Evolutionary conservation across 1,140 invertebrate genomes (phyloP), one percentile per base, ranked within the genome.

Genomic region (Drosophila tsacasi): DNA sequence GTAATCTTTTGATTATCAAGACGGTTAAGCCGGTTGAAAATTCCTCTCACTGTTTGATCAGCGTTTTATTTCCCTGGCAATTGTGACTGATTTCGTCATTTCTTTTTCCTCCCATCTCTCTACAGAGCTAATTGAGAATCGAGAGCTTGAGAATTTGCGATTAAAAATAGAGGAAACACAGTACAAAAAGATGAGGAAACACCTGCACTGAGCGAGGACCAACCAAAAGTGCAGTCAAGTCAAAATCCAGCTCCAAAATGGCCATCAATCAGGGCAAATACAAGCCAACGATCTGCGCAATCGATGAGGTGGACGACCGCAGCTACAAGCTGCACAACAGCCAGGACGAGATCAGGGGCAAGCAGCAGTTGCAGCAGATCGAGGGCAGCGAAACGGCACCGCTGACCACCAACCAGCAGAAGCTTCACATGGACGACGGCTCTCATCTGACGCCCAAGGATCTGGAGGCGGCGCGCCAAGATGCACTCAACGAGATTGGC

Each of bases 241-340:
- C 21, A 39, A 15, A 19, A 54, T 44, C 13, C 17, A 13, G 17
- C 32, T 10, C 10, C 21, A 55, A 7, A 46, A 92, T 92, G 91
- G 83, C 91, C 59, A 76, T 91, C 39, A 92, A 79, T 81, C 91
- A 91, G 75, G 91, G 91, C 65, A 92, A 92, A 35, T 92, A 92
- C 30, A 92, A 91, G 54, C 91, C 91, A 27, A 91, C 83, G 37
- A 85, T 92, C 25, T 89, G 81, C 59, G 77, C 91, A 60, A 92
- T 92, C 68, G 91, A 92, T 55, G 91, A 92, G 78, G 91, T 92
- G 55, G 91, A 92, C 47, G 91, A 92, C 78, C 91, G 84, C 30
- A 92, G 89, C 46, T 81, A 91, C 17, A 92, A 92, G 54, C 63
- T 90, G 30, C 85, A 89, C 50, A 76, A 77, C 47, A 76, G 68